These are phyloP conservation scores for Aphidius colemani DNA, from an alignment of 2,888 invertebrate genomes.

Conservation along the genomic window DNA sequence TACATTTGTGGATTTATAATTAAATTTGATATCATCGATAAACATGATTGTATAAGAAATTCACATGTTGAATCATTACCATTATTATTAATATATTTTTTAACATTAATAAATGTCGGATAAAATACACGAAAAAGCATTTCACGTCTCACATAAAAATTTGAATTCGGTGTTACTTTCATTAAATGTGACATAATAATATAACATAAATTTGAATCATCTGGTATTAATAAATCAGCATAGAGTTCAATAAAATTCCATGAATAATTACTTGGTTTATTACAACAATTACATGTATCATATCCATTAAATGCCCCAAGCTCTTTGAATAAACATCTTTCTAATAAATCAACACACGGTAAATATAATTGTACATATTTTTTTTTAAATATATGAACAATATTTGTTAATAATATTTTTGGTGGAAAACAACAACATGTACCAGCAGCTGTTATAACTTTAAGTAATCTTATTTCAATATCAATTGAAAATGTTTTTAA, in stretches of 20 bases:
- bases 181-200: conserved; percentile 66
- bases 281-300: conserved; percentile 57
- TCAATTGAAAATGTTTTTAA: conserved; percentile 58
- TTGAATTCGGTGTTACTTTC: conserved; percentile 65
- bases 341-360: conserved; percentile 63
- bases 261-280: conserved; percentile 47
- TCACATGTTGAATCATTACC: conserved; percentile 61
- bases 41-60: conserved; percentile 66
- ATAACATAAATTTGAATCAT: conserved; percentile 65
- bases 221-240: conserved; percentile 64
- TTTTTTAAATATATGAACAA: conserved; percentile 61
- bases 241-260: conserved; percentile 68
- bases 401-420: conserved; percentile 61
- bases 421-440: conserved; percentile 71
- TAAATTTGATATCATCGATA: conserved; percentile 67
- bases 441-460: conserved; percentile 65
- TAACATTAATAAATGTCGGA: conserved; percentile 54
- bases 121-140: conserved; percentile 67
- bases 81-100: conserved; percentile 47
- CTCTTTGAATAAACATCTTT: conserved; percentile 67
- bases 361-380: conserved; percentile 41
- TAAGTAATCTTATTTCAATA: conserved; percentile 62
- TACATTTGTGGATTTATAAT: conserved; percentile 65
- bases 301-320: conserved; percentile 60
- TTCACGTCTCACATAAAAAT: conserved; percentile 64